Conservation (phyloP, 2,888 invertebrate genomes). For the Cataglyphis albicans region DNA sequence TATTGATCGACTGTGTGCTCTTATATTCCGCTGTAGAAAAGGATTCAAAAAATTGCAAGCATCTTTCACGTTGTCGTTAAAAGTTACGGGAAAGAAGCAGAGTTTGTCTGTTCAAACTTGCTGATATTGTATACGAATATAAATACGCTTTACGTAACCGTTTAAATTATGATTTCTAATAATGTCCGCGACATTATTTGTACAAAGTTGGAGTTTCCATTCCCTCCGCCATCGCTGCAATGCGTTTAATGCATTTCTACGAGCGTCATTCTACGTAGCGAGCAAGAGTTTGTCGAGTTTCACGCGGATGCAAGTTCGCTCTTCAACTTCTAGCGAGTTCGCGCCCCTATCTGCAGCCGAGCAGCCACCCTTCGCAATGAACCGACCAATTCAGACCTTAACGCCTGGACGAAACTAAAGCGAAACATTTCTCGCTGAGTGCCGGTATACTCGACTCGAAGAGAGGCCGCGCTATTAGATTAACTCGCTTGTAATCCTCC, state of each 20-base stretch:
- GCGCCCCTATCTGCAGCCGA: slow-evolving; percentile 64
- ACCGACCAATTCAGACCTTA: slow-evolving; percentile 69
- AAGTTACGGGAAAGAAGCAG: background rate
- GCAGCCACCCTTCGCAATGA: slow-evolving; percentile 60
- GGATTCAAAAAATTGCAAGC: background rate
- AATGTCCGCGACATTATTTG: slow-evolving; percentile 37
- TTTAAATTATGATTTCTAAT: slow-evolving; percentile 37
- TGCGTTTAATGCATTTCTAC: slow-evolving; percentile 50
- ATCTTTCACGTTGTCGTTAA: background rate
- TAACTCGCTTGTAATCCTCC: slow-evolving; percentile 78
- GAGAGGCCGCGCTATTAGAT: slow-evolving; percentile 68
- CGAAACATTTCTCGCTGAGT: slow-evolving; percentile 69
- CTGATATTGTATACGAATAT: slow-evolving; percentile 50
- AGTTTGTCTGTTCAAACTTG: slow-evolving; percentile 12
- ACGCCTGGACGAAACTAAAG: slow-evolving; percentile 69
- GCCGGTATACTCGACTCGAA: slow-evolving; percentile 58
- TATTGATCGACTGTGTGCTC: background rate
- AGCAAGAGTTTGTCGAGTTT: slow-evolving; percentile 65
- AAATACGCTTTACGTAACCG: slow-evolving; percentile 8
- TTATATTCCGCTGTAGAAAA: background rate
- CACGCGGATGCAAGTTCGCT: slow-evolving; percentile 47
- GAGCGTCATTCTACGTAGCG: slow-evolving; percentile 45
- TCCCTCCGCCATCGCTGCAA: slow-evolving; percentile 1
- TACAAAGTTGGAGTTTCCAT: slow-evolving; percentile 9
- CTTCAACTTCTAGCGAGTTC: slow-evolving; percentile 65